Evolutionary conservation across 2,797 vertebrate genomes (phyloP).

Genomic region (Siniperca obscura): DNA sequence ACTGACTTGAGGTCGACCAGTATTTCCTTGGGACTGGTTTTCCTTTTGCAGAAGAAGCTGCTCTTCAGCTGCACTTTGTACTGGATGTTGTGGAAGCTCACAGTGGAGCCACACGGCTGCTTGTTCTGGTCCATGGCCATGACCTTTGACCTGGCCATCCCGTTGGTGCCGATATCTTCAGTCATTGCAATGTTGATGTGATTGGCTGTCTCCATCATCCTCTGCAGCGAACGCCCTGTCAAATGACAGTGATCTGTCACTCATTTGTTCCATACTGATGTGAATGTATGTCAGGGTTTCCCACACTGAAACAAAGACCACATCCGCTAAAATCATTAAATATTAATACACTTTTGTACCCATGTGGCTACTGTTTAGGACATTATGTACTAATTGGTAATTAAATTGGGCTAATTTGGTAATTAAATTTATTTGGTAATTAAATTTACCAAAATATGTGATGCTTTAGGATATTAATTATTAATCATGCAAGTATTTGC

Average conservation of each 20-base stretch:
- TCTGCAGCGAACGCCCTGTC: slow-evolving; percentile 14
- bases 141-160: slow-evolving; percentile 56
- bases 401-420: too few species aligned
- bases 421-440: too few species aligned
- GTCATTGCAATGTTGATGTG: slow-evolving; percentile 79
- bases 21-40: slow-evolving; percentile 71
- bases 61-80: slow-evolving; percentile 79
- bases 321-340: neutral
- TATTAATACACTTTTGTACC: neutral
- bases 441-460: neutral
- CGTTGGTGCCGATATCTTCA: slow-evolving; percentile 72
- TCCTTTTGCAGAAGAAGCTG: slow-evolving; percentile 68
- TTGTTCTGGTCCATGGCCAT: slow-evolving; percentile 24
- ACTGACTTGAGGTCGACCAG: slow-evolving; percentile 85
- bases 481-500: neutral
- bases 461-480: neutral
- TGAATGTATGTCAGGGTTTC: neutral
- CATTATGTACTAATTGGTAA: too few species aligned
- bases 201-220: slow-evolving; percentile 64
- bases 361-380: neutral
- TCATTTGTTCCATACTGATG: neutral
- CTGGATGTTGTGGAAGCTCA: slow-evolving; percentile 86
- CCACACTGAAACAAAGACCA: neutral
- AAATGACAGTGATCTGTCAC: neutral
- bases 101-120: slow-evolving; percentile 72